phyloP scores from a whole-genome alignment of 2,797 vertebrate species.

The Onychomys arenicola region DNA sequence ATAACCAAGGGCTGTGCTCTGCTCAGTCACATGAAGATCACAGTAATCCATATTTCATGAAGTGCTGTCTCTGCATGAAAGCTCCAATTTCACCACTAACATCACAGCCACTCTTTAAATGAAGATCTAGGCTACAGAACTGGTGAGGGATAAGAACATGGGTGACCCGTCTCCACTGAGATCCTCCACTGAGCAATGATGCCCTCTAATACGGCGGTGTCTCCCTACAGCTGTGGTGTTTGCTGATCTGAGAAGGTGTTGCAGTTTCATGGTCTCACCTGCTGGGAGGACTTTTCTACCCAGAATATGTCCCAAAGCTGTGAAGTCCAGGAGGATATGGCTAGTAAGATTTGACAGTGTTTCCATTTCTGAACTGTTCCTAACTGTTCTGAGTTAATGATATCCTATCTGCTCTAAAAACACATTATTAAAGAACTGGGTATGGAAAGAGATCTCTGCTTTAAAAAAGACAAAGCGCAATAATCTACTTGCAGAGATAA shows the following conservation, averaged over 20 bases:
- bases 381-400: slow-evolving; percentile 22
- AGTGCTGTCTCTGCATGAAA: no score
- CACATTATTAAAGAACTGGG: background rate
- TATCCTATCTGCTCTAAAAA: background rate
- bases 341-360: background rate
- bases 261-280: background rate
- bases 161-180: background rate
- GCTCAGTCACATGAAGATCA: background rate
- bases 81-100: background rate
- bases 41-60: background rate
- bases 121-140: background rate
- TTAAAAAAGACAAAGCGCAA: background rate
- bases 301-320: background rate
- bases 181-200: background rate
- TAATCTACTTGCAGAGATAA: slow-evolving; percentile 15
- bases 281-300: background rate
- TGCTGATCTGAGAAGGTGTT: background rate
- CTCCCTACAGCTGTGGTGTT: background rate
- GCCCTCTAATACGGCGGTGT: background rate
- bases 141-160: background rate
- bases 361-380: background rate
- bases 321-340: background rate
- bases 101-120: background rate
- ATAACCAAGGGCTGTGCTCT: background rate
- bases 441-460: background rate